phyloP scores from a whole-genome alignment of 2,888 invertebrate genomes.

The Thymelicus sylvestris region DNA sequence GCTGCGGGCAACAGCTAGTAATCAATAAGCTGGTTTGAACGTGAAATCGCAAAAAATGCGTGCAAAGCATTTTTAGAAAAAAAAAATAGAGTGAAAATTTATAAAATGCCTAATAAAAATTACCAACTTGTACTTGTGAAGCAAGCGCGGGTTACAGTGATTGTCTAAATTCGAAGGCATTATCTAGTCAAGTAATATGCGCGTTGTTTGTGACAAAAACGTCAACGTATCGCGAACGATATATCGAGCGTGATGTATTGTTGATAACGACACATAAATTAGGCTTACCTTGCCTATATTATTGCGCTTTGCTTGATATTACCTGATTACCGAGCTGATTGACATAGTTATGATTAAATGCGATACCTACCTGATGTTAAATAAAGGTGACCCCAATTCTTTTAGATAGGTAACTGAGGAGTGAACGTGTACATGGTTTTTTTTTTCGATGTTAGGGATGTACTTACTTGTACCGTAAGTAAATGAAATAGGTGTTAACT shows the following conservation, averaged over 20 bases:
- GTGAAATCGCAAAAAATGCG: too few relatives aligned
- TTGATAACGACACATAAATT: slow-evolving; percentile 13
- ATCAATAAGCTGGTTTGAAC: too few relatives aligned
- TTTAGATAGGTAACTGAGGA: neutral
- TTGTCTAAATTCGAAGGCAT: too few relatives aligned
- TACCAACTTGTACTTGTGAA: too few relatives aligned
- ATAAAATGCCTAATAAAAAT: too few relatives aligned
- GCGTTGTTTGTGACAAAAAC: neutral
- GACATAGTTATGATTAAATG: slow-evolving; percentile 4
- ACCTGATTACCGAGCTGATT: slow-evolving; percentile 5
- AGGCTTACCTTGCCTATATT: slow-evolving; percentile 8
- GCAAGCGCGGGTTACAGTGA: too few relatives aligned
- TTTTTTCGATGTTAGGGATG: neutral
- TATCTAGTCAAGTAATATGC: neutral
- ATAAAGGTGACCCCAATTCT: neutral
- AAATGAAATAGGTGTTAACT: too few relatives aligned
- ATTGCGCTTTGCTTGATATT: slow-evolving; percentile 1
- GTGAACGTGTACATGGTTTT: neutral
- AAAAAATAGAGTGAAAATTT: too few relatives aligned
- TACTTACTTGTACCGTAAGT: too few relatives aligned
- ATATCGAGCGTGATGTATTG: neutral
- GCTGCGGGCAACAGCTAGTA: too few relatives aligned
- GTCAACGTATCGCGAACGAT: neutral
- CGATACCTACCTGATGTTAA: neutral
- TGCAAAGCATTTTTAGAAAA: too few relatives aligned